Evolutionary conservation across 2,888 invertebrate genomes (phyloP).

Genomic region (Eulithis prunata): DNA sequence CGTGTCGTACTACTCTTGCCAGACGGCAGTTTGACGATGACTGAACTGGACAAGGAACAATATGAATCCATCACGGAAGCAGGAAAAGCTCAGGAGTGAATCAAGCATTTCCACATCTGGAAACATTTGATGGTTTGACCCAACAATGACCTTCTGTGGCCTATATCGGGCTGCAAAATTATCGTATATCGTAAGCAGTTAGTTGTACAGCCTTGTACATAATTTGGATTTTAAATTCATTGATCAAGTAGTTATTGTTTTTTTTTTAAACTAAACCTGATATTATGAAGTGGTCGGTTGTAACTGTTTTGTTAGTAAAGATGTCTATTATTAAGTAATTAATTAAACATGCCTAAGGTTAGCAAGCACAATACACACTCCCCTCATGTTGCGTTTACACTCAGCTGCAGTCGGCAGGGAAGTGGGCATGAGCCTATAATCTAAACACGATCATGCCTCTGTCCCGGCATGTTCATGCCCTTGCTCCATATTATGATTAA

Average conservation of each 20-base stretch:
- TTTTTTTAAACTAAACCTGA: conserved; percentile 17
- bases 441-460: too few species aligned
- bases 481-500: too few species aligned
- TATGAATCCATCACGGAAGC: conserved; percentile 87
- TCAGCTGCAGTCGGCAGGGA: too few species aligned
- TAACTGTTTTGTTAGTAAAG: conserved; percentile 11
- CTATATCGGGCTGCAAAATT: neutral
- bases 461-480: too few species aligned
- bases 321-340: neutral
- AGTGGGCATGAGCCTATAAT: too few species aligned
- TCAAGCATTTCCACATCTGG: neutral
- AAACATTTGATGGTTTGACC: conserved; percentile 12
- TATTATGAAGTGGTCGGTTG: conserved; percentile 8
- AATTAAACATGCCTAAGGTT: too few species aligned
- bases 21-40: conserved; percentile 94
- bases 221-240: conserved; percentile 3
- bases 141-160: conserved; percentile 7
- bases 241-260: conserved; percentile 5
- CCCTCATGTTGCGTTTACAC: too few species aligned
- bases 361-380: too few species aligned
- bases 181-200: too few species aligned
- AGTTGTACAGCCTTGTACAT: conserved; percentile 16
- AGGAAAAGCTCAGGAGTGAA: conserved; percentile 83
- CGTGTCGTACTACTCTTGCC: conserved; percentile 93
- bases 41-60: conserved; percentile 94